Evolutionary conservation across 2,888 invertebrate genomes (phyloP).

Genomic region (Germaria angustata): DNA sequence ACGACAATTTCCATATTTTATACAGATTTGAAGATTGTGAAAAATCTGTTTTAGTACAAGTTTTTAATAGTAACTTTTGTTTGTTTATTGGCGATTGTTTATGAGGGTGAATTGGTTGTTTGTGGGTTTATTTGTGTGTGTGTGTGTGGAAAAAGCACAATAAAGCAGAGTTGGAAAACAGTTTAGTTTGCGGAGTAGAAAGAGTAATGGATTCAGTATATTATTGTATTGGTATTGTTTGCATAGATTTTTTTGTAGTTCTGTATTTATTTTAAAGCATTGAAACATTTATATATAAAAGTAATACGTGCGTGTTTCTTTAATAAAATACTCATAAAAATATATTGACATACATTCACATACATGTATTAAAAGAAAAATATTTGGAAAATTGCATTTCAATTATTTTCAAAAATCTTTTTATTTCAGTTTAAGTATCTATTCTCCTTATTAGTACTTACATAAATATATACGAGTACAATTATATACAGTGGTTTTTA

Average conservation of each 20-base stretch:
- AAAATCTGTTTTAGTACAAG: slow-evolving; percentile 6
- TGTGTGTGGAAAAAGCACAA: slow-evolving; percentile 42
- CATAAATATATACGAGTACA: no score
- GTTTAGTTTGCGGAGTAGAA: slow-evolving; percentile 4
- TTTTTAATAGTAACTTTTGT: slow-evolving; percentile 4
- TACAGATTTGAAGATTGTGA: slow-evolving; percentile 18
- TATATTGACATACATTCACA: not conserved
- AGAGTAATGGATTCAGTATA: not conserved
- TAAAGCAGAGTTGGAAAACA: slow-evolving; percentile 35
- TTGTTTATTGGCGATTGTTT: slow-evolving; percentile 3
- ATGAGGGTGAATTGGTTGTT: not conserved
- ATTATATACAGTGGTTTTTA: no score
- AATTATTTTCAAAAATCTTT: not conserved
- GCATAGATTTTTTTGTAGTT: slow-evolving; percentile 2
- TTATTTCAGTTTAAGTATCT: not conserved
- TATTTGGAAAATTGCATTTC: no score
- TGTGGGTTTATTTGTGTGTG: not conserved
- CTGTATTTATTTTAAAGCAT: not conserved
- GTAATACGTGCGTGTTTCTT: not conserved
- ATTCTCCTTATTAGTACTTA: no score
- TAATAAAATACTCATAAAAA: no score
- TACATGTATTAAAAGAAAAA: no score
- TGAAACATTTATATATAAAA: not conserved
- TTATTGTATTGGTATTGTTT: not conserved
- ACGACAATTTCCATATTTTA: not conserved